Evolutionary conservation across 37 sponge, comb jelly and placozoan genomes (phyloP).

Genomic region (Haliclona indistincta): DNA sequence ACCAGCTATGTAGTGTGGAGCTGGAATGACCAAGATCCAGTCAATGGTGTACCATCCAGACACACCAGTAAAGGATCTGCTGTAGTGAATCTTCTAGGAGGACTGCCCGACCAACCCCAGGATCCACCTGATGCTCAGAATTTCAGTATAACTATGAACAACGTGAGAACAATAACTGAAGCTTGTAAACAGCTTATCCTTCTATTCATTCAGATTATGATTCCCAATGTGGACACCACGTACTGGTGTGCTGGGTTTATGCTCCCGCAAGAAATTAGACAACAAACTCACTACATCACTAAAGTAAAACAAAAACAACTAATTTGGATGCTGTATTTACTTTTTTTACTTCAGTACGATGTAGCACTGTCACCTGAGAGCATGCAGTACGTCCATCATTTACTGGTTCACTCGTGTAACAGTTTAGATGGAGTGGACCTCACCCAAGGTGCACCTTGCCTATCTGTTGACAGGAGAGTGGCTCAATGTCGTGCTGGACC

Average conservation of each 20-base stretch:
- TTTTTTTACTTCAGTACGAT: neutral
- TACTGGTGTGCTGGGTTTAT: constrained; percentile 65
- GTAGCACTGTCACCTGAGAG: no score
- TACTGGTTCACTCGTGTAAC: constrained; percentile 46
- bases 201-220: constrained; percentile 33
- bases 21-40: constrained; percentile 21
- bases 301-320: no score
- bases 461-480: neutral
- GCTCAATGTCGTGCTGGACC: neutral
- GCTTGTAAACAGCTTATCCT: no score
- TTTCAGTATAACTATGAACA: constrained; percentile 11
- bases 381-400: constrained; percentile 46
- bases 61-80: constrained; percentile 1
- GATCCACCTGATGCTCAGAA: neutral
- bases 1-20: constrained; percentile 30
- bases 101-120: constrained; percentile 18
- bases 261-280: constrained; percentile 23
- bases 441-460: neutral
- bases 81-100: constrained; percentile 32
- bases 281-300: constrained; percentile 20
- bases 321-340: neutral
- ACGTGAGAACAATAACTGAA: constrained; percentile 7
- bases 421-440: constrained; percentile 8
- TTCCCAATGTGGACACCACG: constrained; percentile 56
- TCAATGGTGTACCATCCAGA: neutral